phyloP scores from a whole-genome alignment of 2,113 vertebrate species.

The Apteryx mantelli region DNA sequence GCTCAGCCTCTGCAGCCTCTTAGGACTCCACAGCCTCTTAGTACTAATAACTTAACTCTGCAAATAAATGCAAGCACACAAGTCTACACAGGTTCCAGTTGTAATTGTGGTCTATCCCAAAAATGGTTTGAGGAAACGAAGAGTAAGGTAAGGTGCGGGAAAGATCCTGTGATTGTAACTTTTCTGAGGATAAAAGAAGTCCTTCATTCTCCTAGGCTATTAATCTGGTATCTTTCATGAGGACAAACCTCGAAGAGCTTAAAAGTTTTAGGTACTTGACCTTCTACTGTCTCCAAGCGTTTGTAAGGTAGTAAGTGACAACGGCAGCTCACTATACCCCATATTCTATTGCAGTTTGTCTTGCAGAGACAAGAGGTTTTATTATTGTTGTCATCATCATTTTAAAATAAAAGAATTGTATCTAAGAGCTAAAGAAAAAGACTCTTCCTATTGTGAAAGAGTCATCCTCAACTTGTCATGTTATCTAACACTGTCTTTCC shows the following conservation, averaged over 20 bases:
- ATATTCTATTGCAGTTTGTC: neutral
- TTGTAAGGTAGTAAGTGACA: neutral
- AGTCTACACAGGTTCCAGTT: slow-evolving; percentile 27
- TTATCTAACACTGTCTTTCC: neutral
- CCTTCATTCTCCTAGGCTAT: slow-evolving; percentile 32
- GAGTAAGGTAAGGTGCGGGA: slow-evolving; percentile 62
- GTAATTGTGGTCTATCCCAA: slow-evolving; percentile 57
- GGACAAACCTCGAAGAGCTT: neutral
- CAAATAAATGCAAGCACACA: slow-evolving; percentile 52
- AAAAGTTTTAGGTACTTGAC: neutral
- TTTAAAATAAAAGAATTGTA: neutral
- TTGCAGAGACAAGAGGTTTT: neutral
- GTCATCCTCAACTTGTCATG: neutral
- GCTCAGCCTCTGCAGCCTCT: neutral
- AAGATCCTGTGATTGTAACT: slow-evolving; percentile 57
- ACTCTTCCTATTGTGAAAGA: neutral
- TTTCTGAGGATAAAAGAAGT: slow-evolving; percentile 49
- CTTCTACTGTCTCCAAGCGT: neutral
- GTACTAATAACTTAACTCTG: slow-evolving; percentile 35
- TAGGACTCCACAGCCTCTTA: slow-evolving; percentile 31
- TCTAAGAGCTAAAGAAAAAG: neutral
- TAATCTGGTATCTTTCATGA: slow-evolving; percentile 10
- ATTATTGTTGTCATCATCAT: neutral
- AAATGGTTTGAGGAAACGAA: slow-evolving; percentile 67
- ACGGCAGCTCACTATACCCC: neutral